These are phyloP conservation scores for Hydrozoanthus tunicans DNA, from an alignment of 64 coral and sea anemone species.

Conservation along the genomic window DNA sequence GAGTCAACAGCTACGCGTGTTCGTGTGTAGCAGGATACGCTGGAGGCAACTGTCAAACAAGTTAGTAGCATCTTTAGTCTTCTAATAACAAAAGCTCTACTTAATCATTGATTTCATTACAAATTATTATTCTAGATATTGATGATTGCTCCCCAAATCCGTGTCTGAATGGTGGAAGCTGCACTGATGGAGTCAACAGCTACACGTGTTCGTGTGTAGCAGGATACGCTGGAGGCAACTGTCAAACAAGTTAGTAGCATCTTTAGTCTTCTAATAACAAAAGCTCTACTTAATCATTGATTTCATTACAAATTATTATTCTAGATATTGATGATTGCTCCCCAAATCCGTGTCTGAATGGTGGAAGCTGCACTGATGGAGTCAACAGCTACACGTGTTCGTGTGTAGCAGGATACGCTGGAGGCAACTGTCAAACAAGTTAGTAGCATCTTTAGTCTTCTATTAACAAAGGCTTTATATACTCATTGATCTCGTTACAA, in stretches of 20 bases:
- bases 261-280: no score
- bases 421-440: not conserved
- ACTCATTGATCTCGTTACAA: no score
- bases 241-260: not conserved
- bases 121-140: no score
- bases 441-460: not conserved
- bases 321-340: no score
- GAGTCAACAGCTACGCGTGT: not conserved
- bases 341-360: no score
- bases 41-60: not conserved
- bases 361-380: no score
- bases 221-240: not conserved
- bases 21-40: not conserved
- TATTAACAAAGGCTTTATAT: not conserved
- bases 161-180: not conserved
- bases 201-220: not conserved
- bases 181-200: not conserved
- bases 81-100: not conserved
- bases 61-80: not conserved
- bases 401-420: no score
- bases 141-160: not conserved
- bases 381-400: no score
- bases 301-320: not conserved
- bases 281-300: no score
- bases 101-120: not conserved